Evolutionary conservation across 2,888 invertebrate genomes (phyloP).

Genomic region (Anaspis maculata): DNA sequence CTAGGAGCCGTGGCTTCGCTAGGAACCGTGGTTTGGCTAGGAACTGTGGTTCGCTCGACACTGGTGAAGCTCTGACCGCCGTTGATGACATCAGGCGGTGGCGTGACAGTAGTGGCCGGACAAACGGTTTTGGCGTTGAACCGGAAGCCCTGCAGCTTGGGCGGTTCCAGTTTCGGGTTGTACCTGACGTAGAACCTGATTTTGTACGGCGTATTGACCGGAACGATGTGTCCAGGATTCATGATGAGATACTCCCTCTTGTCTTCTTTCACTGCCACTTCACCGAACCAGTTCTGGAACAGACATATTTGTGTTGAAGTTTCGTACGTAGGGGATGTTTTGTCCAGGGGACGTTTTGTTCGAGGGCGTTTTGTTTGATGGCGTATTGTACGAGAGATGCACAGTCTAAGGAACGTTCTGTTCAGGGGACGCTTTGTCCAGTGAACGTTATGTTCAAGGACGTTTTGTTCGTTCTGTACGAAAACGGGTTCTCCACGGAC

Average conservation of each 20-base stretch:
- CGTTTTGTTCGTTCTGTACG: no score
- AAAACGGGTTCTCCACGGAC: no score
- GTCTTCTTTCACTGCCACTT: conserved; percentile 50
- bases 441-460: no score
- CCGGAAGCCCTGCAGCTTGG: conserved; percentile 26
- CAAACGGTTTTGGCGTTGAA: no score
- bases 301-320: neutral
- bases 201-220: conserved; percentile 46
- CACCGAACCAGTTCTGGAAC: conserved; percentile 45
- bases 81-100: conserved; percentile 36
- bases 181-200: conserved; percentile 54
- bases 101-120: conserved; percentile 35
- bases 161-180: conserved; percentile 46
- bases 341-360: no score
- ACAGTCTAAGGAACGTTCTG: no score
- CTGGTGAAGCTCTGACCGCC: conserved; percentile 27
- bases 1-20: no score
- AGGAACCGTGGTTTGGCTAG: neutral
- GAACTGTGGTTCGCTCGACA: conserved; percentile 15
- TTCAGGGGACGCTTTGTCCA: no score
- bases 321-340: neutral
- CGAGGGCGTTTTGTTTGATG: no score
- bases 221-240: conserved; percentile 49
- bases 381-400: no score
- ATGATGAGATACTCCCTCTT: conserved; percentile 54